Evolutionary conservation across 2,888 invertebrate species (phyloP).

Genomic region (Agonopterix heracliana): DNA sequence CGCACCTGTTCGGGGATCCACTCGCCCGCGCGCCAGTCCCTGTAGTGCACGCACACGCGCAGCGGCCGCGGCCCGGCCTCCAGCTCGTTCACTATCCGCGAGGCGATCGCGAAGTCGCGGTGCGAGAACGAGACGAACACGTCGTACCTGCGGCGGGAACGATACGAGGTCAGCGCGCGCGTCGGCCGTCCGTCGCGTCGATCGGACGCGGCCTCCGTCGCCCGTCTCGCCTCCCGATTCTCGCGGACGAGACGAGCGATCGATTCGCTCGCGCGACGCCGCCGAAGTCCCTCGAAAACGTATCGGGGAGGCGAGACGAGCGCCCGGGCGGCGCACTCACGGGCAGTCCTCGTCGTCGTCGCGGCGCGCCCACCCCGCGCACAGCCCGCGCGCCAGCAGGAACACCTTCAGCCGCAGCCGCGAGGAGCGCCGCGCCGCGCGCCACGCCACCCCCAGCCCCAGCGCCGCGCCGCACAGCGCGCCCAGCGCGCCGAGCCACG

Average conservation of each 20-base stretch:
- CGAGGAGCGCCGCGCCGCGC: conserved; percentile 8
- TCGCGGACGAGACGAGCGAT: conserved; percentile 40
- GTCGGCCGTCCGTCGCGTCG: neutral
- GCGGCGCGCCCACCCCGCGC: conserved; percentile 16
- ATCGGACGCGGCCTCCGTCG: conserved; percentile 31
- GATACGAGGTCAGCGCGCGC: neutral
- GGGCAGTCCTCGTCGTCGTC: conserved; percentile 17
- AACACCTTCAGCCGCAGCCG: conserved; percentile 20
- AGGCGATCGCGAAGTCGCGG: conserved; percentile 81
- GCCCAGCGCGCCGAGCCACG: conserved; percentile 14
- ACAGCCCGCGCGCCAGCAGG: conserved; percentile 11
- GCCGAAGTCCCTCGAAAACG: conserved; percentile 1
- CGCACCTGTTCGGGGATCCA: conserved; percentile 82
- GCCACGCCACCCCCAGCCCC: conserved; percentile 11
- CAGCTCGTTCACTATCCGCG: conserved; percentile 50
- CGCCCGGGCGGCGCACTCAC: conserved; percentile 13
- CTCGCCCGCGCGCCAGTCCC: conserved; percentile 85
- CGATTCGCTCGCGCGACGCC: conserved; percentile 15
- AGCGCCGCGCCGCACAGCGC: neutral
- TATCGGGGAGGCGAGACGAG: conserved; percentile 15
- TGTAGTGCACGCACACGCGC: conserved; percentile 84
- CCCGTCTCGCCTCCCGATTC: conserved; percentile 58
- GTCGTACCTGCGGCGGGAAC: conserved; percentile 81
- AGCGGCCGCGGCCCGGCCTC: conserved; percentile 38
- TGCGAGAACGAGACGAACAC: conserved; percentile 89